phyloP scores from a whole-genome alignment of 2,888 invertebrate genomes.

The Lepidochitona cinerea region DNA sequence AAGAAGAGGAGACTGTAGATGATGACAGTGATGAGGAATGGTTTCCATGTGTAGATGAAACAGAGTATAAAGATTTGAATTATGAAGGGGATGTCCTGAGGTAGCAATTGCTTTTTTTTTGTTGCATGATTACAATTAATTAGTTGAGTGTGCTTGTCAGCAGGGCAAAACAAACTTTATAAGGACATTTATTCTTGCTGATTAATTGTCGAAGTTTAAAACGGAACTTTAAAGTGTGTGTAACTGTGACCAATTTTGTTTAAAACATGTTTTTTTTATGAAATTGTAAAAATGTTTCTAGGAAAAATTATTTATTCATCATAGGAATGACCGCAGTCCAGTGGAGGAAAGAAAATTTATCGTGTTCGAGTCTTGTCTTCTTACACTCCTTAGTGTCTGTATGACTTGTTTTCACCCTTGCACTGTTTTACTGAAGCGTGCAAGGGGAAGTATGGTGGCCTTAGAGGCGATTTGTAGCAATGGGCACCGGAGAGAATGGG shows the following conservation, averaged over 20 bases:
- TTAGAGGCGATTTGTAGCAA: no score
- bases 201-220: background rate
- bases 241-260: no score
- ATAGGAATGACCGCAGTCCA: background rate
- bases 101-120: background rate
- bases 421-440: no score
- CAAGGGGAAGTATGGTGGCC: no score
- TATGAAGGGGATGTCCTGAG: background rate
- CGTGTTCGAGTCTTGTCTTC: no score
- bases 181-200: background rate
- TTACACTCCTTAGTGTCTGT: no score
- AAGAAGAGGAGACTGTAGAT: background rate
- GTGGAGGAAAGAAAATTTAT: background rate
- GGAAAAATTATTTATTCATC: background rate
- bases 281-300: background rate
- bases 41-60: background rate
- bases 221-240: no score
- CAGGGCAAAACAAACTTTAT: background rate
- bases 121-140: background rate
- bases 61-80: background rate
- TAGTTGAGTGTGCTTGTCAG: background rate
- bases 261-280: no score
- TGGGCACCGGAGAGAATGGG: background rate
- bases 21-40: background rate
- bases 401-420: no score